Percentiles rank a stretch among this genome's conserved stretches.
Conservation (phyloP, 2,797 vertebrate species). For the Falco novaeseelandiae region DNA sequence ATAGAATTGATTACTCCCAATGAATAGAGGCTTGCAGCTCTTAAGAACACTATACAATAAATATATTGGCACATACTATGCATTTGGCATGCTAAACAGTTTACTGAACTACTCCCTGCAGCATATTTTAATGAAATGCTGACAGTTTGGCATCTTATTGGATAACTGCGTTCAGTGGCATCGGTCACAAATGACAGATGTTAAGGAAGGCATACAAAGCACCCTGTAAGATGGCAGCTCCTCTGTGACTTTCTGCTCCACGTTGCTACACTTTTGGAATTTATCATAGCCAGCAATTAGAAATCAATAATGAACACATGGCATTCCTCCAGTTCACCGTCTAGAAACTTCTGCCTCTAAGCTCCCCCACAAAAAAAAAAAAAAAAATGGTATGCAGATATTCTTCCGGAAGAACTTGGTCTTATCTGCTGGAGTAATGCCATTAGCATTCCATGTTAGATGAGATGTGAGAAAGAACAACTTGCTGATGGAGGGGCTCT, state of each 20-base stretch:
- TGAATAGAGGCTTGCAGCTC: conserved; percentile 42
- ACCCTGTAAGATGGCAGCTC: neutral
- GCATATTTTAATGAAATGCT: conserved; percentile 67
- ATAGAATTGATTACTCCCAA: conserved; percentile 48
- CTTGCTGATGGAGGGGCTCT: neutral
- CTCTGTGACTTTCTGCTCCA: neutral
- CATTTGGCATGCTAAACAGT: conserved; percentile 55
- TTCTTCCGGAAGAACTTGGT: neutral
- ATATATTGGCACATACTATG: conserved; percentile 21
- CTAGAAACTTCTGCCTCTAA: conserved; percentile 18
- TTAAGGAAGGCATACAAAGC: conserved; percentile 44
- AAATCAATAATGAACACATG: conserved; percentile 9
- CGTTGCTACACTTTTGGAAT: conserved; percentile 16
- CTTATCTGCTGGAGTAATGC: neutral
- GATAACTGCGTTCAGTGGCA: conserved; percentile 46
- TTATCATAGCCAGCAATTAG: conserved; percentile 33
- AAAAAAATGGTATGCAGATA: neutral
- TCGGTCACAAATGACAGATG: conserved; percentile 48
- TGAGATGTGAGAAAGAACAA: neutral
- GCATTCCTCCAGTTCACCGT: neutral
- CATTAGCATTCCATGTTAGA: neutral
- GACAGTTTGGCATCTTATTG: conserved; percentile 56
- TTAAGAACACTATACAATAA: conserved; percentile 44
- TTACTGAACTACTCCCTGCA: conserved; percentile 35
- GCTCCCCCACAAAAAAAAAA: neutral